Evolutionary conservation across 2,797 vertebrate species (phyloP).

Genomic region (Pipistrellus nathusii): DNA sequence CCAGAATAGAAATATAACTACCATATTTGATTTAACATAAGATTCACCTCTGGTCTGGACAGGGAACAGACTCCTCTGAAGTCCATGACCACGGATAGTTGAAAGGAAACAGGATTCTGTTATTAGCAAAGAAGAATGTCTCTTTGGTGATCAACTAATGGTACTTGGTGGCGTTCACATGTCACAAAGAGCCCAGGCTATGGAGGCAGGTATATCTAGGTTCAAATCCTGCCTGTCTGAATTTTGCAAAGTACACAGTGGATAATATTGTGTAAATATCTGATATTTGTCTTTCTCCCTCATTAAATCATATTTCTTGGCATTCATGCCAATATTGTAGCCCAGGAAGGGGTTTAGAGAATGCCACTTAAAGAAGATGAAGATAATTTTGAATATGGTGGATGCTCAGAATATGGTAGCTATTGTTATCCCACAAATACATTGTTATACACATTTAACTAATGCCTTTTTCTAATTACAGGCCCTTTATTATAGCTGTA

Average conservation of each 20-base stretch:
- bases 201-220: not conserved
- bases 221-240: not conserved
- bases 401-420: not conserved
- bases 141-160: not conserved
- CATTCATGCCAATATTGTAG: not conserved
- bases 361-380: not conserved
- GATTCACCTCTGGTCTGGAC: not conserved
- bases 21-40: not conserved
- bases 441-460: not conserved
- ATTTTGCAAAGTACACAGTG: not conserved
- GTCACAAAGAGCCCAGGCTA: not conserved
- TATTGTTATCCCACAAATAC: not conserved
- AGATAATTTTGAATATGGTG: not conserved
- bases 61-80: not conserved
- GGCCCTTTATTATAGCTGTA: not conserved
- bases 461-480: not conserved
- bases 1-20: not conserved
- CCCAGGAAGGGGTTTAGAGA: not conserved
- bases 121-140: not conserved
- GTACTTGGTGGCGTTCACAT: not conserved
- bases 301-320: not conserved
- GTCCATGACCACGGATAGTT: not conserved
- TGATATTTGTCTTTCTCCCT: not conserved
- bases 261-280: not conserved
- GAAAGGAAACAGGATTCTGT: conserved; percentile 21